Percentiles rank a stretch among this genome's conserved stretches.
Conservation (phyloP, 2,797 vertebrate genomes). For the Lacerta bilineata region DNA sequence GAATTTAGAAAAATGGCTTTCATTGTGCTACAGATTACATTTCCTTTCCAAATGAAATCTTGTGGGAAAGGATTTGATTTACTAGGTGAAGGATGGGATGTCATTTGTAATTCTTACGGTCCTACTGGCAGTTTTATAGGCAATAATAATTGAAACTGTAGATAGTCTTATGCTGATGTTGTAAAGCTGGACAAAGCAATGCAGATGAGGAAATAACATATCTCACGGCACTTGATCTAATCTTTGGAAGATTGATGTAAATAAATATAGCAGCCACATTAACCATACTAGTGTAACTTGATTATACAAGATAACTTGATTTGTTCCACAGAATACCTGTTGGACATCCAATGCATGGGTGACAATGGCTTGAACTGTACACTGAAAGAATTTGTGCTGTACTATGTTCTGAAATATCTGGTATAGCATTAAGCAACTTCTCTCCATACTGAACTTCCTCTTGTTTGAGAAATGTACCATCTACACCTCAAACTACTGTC, state of each 20-base stretch:
- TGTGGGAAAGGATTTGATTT: conserved; percentile 51
- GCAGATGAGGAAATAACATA: conserved; percentile 5
- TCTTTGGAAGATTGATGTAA: not conserved
- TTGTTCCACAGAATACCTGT: not conserved
- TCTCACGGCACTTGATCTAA: not conserved
- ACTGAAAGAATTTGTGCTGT: not conserved
- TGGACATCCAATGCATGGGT: not conserved
- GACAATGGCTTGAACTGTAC: not conserved
- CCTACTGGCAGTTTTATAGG: conserved; percentile 40
- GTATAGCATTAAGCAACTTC: not conserved
- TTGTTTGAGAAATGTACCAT: not conserved
- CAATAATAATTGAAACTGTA: conserved; percentile 47
- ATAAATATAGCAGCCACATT: conserved; percentile 9
- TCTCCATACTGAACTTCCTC: not conserved
- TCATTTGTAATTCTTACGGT: conserved; percentile 53
- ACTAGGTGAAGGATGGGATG: conserved; percentile 48
- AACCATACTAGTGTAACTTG: not conserved
- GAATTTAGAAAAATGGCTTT: conserved; percentile 61
- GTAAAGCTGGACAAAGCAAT: conserved; percentile 7
- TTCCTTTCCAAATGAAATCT: conserved; percentile 61
- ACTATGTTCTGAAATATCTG: not conserved
- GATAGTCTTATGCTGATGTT: not conserved
- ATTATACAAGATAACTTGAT: not conserved
- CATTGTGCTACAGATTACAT: conserved; percentile 34
- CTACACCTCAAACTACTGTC: not conserved